Percentiles rank a stretch among this genome's conserved stretches.
phyloP scores from a whole-genome alignment of 1,140 invertebrate species.

The Amyelois transitella region DNA sequence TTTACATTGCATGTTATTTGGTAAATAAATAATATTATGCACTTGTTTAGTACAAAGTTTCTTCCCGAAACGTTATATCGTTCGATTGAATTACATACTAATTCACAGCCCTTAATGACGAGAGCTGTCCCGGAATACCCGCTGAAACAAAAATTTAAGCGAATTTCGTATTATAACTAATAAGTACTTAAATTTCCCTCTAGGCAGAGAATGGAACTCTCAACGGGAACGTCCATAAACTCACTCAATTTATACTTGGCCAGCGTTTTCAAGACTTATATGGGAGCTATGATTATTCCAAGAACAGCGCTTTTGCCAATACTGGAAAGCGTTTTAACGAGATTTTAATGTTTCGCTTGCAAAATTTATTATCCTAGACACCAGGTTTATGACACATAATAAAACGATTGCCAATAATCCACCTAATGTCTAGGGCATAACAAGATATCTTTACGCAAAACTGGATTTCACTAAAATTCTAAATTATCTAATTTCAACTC shows the following conservation, averaged over 20 bases:
- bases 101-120: too few species aligned
- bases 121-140: too few species aligned
- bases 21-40: too few species aligned
- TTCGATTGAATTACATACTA: too few species aligned
- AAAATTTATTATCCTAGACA: slow-evolving; percentile 55
- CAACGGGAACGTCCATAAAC: neutral
- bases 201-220: neutral
- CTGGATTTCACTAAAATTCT: too few species aligned
- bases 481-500: too few species aligned
- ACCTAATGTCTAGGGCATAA: neutral
- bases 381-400: slow-evolving; percentile 19
- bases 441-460: too few species aligned
- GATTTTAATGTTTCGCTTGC: slow-evolving; percentile 59
- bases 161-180: too few species aligned
- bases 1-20: too few species aligned
- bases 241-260: neutral
- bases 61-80: too few species aligned
- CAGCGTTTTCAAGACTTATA: slow-evolving; percentile 10
- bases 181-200: neutral
- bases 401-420: neutral
- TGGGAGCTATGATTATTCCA: slow-evolving; percentile 26
- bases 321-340: slow-evolving; percentile 52
- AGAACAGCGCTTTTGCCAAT: slow-evolving; percentile 26
- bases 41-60: too few species aligned
- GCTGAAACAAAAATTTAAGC: too few species aligned